These are phyloP conservation scores for Synanthedon vespiformis DNA, from an alignment of 2,888 invertebrate genomes.

Conservation along the genomic window DNA sequence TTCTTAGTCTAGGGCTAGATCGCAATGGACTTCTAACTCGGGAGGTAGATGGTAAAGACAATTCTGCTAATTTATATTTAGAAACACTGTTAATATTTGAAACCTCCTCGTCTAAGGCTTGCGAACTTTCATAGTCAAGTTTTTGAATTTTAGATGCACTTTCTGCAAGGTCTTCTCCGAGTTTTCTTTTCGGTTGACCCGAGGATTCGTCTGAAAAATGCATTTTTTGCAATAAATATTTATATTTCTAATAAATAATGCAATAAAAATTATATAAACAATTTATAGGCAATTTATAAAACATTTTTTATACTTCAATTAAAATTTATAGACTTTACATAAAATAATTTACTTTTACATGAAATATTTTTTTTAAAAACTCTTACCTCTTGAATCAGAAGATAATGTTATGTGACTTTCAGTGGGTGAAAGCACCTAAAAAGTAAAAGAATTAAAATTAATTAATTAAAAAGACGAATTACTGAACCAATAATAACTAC, in stretches of 20 bases:
- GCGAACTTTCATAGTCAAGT: conserved; percentile 35
- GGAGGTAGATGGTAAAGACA: conserved; percentile 35
- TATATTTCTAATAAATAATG: too few species aligned
- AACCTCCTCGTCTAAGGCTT: conserved; percentile 50
- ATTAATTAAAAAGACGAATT: too few species aligned
- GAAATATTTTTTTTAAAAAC: too few species aligned
- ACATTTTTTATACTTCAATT: too few species aligned
- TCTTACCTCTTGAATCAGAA: background rate
- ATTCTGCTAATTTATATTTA: conserved; percentile 28
- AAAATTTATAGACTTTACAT: too few species aligned
- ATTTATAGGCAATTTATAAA: too few species aligned
- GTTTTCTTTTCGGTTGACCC: conserved; percentile 40
- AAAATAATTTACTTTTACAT: too few species aligned
- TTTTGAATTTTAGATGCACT: conserved; percentile 45
- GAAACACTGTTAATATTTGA: conserved; percentile 35
- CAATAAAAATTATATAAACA: too few species aligned
- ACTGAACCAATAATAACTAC: too few species aligned
- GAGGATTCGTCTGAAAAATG: conserved; percentile 21
- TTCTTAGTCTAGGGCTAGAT: conserved; percentile 42
- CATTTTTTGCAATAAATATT: too few species aligned
- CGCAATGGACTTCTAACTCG: conserved; percentile 37
- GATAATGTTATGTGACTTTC: background rate
- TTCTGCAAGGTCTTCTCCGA: conserved; percentile 31
- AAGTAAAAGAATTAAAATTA: too few species aligned
- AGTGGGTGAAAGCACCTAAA: too few species aligned